Percentiles rank a stretch among this genome's conserved stretches.
phyloP scores from a whole-genome alignment of 2,888 invertebrate genomes.

The Rhopalosiphum nymphaeae region DNA sequence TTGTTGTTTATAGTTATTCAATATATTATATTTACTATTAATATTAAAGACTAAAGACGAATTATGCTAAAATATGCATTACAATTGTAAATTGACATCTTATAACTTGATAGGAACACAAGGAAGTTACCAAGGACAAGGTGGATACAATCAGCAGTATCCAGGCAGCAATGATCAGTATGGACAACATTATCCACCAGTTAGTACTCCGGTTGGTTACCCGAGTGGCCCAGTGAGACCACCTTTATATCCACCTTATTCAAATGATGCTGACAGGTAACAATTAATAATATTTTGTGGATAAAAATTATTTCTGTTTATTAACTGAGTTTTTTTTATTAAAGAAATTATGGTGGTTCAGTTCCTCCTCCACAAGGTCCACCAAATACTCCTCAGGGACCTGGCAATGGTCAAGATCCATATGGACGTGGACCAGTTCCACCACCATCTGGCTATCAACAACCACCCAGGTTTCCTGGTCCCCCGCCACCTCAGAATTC shows the following conservation, averaged over 20 bases:
- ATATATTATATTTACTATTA: not conserved
- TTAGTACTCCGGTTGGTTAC: slow-evolving; percentile 56
- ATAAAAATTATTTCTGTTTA: not conserved
- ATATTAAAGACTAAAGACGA: not conserved
- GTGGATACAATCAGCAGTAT: slow-evolving; percentile 72
- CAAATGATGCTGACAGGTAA: slow-evolving; percentile 68
- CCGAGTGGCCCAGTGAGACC: slow-evolving; percentile 60
- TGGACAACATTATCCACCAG: slow-evolving; percentile 69
- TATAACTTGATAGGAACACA: slow-evolving; percentile 70
- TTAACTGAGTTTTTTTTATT: not conserved
- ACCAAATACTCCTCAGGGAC: slow-evolving; percentile 58
- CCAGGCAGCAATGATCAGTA: slow-evolving; percentile 71
- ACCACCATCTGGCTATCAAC: slow-evolving; percentile 71
- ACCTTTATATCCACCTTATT: slow-evolving; percentile 65
- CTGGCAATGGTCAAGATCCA: slow-evolving; percentile 60
- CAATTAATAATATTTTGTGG: not conserved
- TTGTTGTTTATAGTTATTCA: not conserved
- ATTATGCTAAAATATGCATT: slow-evolving; percentile 41
- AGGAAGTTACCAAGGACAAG: slow-evolving; percentile 69
- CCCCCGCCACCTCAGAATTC: slow-evolving; percentile 70
- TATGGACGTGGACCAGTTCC: slow-evolving; percentile 68
- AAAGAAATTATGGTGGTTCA: slow-evolving; percentile 67
- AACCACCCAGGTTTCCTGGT: slow-evolving; percentile 72
- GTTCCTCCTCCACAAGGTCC: slow-evolving; percentile 62
- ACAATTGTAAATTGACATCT: slow-evolving; percentile 3